Evolutionary conservation across 2,113 vertebrate species (phyloP).

Genomic region (Rhodinocichla rosea): DNA sequence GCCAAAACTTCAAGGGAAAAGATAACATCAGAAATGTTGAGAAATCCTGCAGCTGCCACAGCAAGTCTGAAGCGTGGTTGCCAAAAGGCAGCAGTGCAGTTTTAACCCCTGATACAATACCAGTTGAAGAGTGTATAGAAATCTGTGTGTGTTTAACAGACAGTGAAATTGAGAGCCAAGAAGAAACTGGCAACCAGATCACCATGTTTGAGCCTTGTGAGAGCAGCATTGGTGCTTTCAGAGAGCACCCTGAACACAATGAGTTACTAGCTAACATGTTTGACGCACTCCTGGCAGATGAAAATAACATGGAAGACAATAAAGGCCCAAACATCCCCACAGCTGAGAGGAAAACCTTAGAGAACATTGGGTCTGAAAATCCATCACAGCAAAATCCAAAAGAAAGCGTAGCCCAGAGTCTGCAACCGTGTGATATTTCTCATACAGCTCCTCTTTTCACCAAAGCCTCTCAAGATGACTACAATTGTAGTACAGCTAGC

Average conservation of each 20-base stretch:
- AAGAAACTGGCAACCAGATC: not conserved
- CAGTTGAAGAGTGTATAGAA: slow-evolving; percentile 42
- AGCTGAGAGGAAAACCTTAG: not conserved
- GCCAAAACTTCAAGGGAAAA: not conserved
- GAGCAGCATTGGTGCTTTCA: not conserved
- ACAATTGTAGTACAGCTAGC: slow-evolving; percentile 3
- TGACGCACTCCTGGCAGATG: slow-evolving; percentile 40
- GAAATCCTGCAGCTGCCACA: not conserved
- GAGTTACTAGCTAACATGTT: slow-evolving; percentile 61
- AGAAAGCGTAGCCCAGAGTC: not conserved
- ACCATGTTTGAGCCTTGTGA: not conserved
- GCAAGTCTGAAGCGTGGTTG: not conserved
- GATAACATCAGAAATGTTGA: not conserved
- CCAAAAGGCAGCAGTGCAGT: slow-evolving; percentile 22
- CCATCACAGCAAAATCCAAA: not conserved
- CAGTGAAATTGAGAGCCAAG: not conserved
- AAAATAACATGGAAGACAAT: not conserved
- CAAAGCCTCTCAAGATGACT: not conserved
- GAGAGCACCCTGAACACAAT: slow-evolving; percentile 5
- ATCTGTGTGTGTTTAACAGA: not conserved
- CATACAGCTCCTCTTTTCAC: not conserved
- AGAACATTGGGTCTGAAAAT: not conserved
- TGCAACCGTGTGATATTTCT: not conserved
- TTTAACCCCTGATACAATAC: slow-evolving; percentile 58
- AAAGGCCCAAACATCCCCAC: not conserved